Conservation (phyloP, 2,113 vertebrate species). For the Onychostoma macrolepis region DNA sequence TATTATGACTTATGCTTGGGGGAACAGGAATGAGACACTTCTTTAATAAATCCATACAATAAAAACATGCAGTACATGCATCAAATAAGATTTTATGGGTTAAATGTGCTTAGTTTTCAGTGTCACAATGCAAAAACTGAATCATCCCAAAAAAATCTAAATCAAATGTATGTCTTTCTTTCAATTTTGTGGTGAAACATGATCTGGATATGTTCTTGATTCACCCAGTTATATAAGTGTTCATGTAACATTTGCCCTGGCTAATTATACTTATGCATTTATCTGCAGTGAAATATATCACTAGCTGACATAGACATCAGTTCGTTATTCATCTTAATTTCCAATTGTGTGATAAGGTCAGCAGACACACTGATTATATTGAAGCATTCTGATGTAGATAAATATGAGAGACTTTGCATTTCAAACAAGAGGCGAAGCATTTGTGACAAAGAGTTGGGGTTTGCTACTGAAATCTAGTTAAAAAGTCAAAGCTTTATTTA, state of each 20-base stretch:
- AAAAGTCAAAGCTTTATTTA: not conserved
- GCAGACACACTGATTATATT: not conserved
- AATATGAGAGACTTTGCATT: not conserved
- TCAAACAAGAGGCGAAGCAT: not conserved
- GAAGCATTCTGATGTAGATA: not conserved
- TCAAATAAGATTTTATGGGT: not conserved
- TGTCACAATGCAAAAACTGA: not conserved
- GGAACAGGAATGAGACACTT: not conserved
- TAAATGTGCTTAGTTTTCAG: not conserved
- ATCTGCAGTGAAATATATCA: not conserved
- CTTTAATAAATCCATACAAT: not conserved
- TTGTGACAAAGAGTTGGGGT: not conserved
- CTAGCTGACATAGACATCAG: not conserved
- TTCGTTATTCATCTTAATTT: not conserved
- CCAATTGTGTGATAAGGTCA: conserved; percentile 9
- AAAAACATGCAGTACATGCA: not conserved
- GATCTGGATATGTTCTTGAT: not conserved
- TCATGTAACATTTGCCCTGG: not conserved
- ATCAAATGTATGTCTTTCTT: not conserved
- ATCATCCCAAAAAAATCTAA: not conserved
- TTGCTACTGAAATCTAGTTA: not conserved
- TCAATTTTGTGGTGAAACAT: not conserved
- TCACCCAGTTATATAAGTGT: not conserved
- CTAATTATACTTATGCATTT: not conserved
- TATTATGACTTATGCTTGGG: not conserved